A percentile compares a stretch with the other conserved stretches of the same genome.
These are phyloP conservation scores for Characodon lateralis DNA, from an alignment of 2,797 vertebrate genomes.

Conservation along the genomic window DNA sequence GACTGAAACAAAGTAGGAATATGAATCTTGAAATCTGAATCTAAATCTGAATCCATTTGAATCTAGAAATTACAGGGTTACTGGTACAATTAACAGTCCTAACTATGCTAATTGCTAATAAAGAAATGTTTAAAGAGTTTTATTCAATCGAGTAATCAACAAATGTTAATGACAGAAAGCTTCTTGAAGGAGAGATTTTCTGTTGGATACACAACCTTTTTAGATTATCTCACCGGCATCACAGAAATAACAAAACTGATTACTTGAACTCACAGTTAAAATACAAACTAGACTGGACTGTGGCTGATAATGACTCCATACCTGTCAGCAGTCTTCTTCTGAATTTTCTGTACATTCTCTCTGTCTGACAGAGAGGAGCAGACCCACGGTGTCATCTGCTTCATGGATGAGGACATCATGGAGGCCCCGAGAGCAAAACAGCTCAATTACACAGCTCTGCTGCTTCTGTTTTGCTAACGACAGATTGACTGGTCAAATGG, in stretches of 20 bases:
- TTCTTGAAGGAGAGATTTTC: neutral
- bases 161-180: neutral
- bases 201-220: neutral
- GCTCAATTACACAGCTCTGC: constrained; percentile 69
- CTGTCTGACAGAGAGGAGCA: constrained; percentile 56
- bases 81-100: neutral
- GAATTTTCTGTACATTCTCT: constrained; percentile 53
- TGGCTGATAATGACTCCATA: constrained; percentile 52
- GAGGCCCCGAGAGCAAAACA: constrained; percentile 61
- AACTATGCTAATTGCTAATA: neutral
- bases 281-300: constrained; percentile 8
- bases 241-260: neutral
- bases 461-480: constrained; percentile 67
- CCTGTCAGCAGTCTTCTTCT: constrained; percentile 58
- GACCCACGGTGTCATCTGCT: constrained; percentile 60
- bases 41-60: no score
- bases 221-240: neutral
- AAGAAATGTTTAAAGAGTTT: neutral
- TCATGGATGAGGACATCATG: constrained; percentile 72
- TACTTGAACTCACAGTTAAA: constrained; percentile 7
- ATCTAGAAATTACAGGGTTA: no score
- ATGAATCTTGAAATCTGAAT: no score
- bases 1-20: no score
- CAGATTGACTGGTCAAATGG: constrained; percentile 65
- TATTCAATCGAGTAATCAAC: neutral